These are phyloP conservation scores for Ectemnius lituratus DNA, from an alignment of 2,888 invertebrate species.

Conservation along the genomic window DNA sequence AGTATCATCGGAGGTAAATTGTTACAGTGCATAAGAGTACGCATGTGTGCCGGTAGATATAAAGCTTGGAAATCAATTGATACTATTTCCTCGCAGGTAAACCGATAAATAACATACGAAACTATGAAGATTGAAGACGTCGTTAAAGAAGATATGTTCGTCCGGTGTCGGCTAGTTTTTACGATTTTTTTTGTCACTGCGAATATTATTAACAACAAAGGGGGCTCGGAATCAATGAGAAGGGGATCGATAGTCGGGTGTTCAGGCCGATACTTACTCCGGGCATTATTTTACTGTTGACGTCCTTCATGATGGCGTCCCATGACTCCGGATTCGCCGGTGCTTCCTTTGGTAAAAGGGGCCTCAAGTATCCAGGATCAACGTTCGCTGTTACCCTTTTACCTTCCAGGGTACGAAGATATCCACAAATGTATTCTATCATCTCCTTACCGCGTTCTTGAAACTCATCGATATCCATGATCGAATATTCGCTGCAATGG, in stretches of 20 bases:
- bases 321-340: constrained; percentile 91
- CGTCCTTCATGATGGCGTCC: constrained; percentile 93
- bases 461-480: constrained; percentile 94
- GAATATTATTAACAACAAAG: constrained; percentile 57
- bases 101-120: no score
- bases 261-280: constrained; percentile 81
- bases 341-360: constrained; percentile 88
- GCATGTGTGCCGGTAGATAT: no score
- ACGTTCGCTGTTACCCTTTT: constrained; percentile 93
- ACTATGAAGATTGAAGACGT: no score
- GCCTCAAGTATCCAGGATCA: constrained; percentile 93
- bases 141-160: no score
- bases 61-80: no score
- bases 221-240: constrained; percentile 21
- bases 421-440: constrained; percentile 96
- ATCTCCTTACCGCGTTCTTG: constrained; percentile 93
- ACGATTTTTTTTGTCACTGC: constrained; percentile 40
- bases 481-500: constrained; percentile 54
- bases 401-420: constrained; percentile 88
- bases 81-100: no score
- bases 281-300: constrained; percentile 95
- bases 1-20: no score
- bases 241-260: constrained; percentile 49
- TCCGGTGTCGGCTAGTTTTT: constrained; percentile 3
- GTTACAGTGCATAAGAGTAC: no score